Evolutionary conservation across 2,113 vertebrate species (phyloP), one percentile per base, ranked within the genome.

Genomic region (Bubalus kerabau): DNA sequence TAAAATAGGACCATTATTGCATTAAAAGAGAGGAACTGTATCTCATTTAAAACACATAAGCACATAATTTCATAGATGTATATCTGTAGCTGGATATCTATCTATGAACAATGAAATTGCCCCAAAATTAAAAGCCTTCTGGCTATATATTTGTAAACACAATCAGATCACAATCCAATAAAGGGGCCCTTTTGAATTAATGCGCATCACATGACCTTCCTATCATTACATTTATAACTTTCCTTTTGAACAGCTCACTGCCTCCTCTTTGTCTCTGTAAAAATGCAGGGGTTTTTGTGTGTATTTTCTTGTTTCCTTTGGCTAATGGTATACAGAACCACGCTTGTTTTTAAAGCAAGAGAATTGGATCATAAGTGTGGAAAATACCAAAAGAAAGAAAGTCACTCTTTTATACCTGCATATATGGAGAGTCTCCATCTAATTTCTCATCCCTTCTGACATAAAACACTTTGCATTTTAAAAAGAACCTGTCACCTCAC

Each of bases 111-210:
- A 99, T 99, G 99, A 99, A 99, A 99, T 99, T 99, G 97, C 98
- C 98, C 98, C 98, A 94, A 99, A 99, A 99, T 99, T 99, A 99
- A 99, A 99, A 99, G 98, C 99, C 99, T 98, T 98, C 98, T 98
- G 98, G 99, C 99, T 98, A 98, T 98, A 97, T 99, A 99, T 99
- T 99, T 98, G 98, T 99, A 99, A 98, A 98, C 98, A 99, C 99
- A 99, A 99, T 99, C 99, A 99, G 98, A 98, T 99, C 98, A 98
- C 99, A 99, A 99, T 99, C 98, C 98, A 99, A 99, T 99, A 99
- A 99, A 98, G 97, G 97, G 96, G 76, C 98, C 97, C 97, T 98
- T 99, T 98, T 98, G 99, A 99, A 99, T 99, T 99, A 99, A 99
- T 99, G 98, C 64, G 97, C 93, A 95, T 98, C 98, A 98, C 97